Percentiles rank a stretch among this genome's conserved stretches.
Evolutionary conservation across 2,797 vertebrate genomes (phyloP).

Genomic region (Phrynocephalus vlangalii): DNA sequence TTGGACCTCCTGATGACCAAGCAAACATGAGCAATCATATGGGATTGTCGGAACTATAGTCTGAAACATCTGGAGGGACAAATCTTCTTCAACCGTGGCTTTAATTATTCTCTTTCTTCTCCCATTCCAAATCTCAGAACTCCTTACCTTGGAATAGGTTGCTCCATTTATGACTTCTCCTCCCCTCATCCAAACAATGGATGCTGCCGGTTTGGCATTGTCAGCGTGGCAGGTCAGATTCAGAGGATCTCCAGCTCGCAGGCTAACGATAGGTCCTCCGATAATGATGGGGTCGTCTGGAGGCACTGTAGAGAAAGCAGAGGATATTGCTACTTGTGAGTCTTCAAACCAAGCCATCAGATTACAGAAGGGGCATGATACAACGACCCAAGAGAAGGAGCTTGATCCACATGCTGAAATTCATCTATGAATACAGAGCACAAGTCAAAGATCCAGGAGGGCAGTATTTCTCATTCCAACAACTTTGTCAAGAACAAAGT

Average conservation of each 20-base stretch:
- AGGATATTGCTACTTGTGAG: not conserved
- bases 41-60: not conserved
- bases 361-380: not conserved
- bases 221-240: constrained; percentile 97
- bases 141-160: constrained; percentile 96
- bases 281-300: constrained; percentile 94
- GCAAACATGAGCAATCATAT: not conserved
- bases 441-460: not conserved
- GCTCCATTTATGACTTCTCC: constrained; percentile 95
- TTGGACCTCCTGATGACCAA: not conserved
- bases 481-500: not conserved
- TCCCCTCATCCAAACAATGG: constrained; percentile 94
- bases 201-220: constrained; percentile 95
- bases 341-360: not conserved
- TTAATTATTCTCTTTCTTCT: not conserved
- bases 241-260: constrained; percentile 92
- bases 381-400: not conserved
- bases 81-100: not conserved
- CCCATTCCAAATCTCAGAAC: not conserved
- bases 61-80: not conserved
- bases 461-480: too few species aligned
- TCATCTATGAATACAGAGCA: not conserved
- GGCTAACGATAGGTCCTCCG: constrained; percentile 93
- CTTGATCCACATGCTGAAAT: not conserved
- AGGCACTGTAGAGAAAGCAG: constrained; percentile 83